phyloP scores from a whole-genome alignment of 2,888 invertebrate species.

The Drosophila buzzatii region DNA sequence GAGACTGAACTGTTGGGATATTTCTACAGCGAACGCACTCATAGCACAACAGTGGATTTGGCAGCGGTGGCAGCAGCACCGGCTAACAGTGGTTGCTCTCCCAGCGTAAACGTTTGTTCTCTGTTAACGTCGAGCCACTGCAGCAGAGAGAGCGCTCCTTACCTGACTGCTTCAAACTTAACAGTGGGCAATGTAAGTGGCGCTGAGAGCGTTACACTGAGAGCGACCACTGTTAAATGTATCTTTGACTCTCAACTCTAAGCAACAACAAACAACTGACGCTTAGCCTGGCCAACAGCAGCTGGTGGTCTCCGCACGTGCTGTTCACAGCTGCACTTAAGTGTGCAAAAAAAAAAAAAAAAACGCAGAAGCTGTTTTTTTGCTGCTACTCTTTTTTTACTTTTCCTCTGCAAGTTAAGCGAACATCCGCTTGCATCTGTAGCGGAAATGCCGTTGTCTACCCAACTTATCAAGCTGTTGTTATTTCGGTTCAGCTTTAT shows the following conservation, averaged over 20 bases:
- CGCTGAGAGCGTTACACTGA: background rate
- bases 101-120: background rate
- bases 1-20: constrained; percentile 60
- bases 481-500: background rate
- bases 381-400: constrained; percentile 16
- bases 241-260: constrained; percentile 18
- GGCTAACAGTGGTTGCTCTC: constrained; percentile 18
- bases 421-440: constrained; percentile 39
- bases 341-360: constrained; percentile 26
- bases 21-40: constrained; percentile 25
- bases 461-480: constrained; percentile 10
- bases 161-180: background rate
- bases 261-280: constrained; percentile 31
- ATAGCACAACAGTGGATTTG: constrained; percentile 13
- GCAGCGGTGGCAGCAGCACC: constrained; percentile 4
- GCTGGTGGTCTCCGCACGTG: constrained; percentile 48
- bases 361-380: background rate
- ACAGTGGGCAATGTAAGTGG: constrained; percentile 11
- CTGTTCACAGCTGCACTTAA: constrained; percentile 55
- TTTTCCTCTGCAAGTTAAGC: constrained; percentile 16
- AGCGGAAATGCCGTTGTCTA: constrained; percentile 36
- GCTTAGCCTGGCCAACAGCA: constrained; percentile 32
- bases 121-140: background rate
- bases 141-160: background rate
- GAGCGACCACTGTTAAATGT: background rate